Evolutionary conservation across 2,797 vertebrate species (phyloP).

Genomic region (Catharus ustulatus): DNA sequence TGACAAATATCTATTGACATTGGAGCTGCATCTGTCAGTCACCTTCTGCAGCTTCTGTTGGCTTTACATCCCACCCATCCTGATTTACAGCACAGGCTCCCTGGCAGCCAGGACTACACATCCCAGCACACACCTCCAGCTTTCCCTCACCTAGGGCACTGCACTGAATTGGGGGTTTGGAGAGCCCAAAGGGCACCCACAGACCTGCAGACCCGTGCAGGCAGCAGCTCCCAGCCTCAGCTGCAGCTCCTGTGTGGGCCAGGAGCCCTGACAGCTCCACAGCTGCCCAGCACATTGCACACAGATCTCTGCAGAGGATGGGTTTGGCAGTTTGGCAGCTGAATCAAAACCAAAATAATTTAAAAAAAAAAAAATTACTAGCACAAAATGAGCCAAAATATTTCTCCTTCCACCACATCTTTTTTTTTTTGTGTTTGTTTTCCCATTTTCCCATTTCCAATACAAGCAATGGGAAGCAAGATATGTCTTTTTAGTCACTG

Average conservation of each 20-base stretch:
- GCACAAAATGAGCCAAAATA: conserved; percentile 35
- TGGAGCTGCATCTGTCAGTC: not conserved
- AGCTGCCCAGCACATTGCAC: not conserved
- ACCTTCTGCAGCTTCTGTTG: not conserved
- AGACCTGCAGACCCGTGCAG: not conserved
- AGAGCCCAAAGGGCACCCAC: not conserved
- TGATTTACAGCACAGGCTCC: not conserved
- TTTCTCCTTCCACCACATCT: conserved; percentile 48
- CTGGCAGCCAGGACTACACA: not conserved
- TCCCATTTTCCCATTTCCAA: not conserved
- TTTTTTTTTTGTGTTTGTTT: conserved; percentile 4
- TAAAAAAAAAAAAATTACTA: not conserved
- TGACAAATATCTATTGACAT: not conserved
- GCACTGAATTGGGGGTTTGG: rapidly evolving
- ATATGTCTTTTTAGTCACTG: not conserved
- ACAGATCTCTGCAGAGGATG: not conserved
- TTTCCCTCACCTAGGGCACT: no score
- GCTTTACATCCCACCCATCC: not conserved
- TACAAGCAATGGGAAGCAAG: conserved; percentile 30
- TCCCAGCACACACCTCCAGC: not conserved
- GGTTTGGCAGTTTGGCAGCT: conserved; percentile 11
- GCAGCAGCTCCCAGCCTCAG: not conserved
- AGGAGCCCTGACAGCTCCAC: not conserved
- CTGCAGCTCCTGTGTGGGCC: not conserved
- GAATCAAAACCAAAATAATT: not conserved